Percentiles rank a stretch among this genome's conserved stretches.
These are phyloP conservation scores for Mirza zaza DNA, from an alignment of 2,113 vertebrate genomes.

Conservation along the genomic window DNA sequence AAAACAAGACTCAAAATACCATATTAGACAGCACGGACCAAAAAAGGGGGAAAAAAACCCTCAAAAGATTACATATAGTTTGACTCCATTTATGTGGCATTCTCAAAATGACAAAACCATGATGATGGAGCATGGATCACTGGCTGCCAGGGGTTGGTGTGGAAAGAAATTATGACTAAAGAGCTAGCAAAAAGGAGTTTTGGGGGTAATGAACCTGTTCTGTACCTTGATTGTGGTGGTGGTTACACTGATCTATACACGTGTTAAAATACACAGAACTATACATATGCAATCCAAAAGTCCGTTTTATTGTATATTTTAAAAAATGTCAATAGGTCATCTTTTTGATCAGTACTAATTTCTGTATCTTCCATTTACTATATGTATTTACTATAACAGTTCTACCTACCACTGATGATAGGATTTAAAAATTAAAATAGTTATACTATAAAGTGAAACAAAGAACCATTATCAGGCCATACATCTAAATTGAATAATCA, in stretches of 20 bases:
- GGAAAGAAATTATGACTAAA: background rate
- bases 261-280: slow-evolving; percentile 21
- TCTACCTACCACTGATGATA: slow-evolving; percentile 24
- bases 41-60: background rate
- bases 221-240: background rate
- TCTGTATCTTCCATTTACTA: slow-evolving; percentile 12
- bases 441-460: slow-evolving; percentile 33
- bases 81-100: slow-evolving; percentile 21
- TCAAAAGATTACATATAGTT: background rate
- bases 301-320: background rate
- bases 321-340: background rate
- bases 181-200: background rate
- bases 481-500: background rate
- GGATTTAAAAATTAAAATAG: slow-evolving; percentile 42
- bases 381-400: background rate
- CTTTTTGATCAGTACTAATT: slow-evolving; percentile 26
- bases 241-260: background rate
- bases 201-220: background rate
- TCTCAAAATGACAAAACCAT: slow-evolving; percentile 46
- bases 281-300: background rate
- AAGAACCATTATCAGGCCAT: background rate
- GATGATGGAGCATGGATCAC: background rate
- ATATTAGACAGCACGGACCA: too few species aligned
- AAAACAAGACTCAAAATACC: slow-evolving; percentile 11
- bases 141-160: background rate